Percentiles rank a stretch among this genome's conserved stretches.
phyloP scores from a whole-genome alignment of 2,797 vertebrate species.

The Poliocrania exsul region DNA sequence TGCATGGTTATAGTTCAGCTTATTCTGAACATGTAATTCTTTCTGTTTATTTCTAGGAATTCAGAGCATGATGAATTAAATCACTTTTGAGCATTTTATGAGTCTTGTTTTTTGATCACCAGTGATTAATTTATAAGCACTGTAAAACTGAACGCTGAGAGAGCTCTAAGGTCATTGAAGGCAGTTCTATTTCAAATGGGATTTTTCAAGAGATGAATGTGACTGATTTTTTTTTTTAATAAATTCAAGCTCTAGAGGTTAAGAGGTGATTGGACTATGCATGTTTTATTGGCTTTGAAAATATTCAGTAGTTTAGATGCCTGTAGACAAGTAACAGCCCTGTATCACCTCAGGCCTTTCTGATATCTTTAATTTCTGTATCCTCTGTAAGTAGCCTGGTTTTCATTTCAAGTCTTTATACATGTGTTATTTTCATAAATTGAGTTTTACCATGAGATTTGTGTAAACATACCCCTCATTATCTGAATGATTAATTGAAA shows the following conservation, averaged over 20 bases:
- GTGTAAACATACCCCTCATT: not conserved
- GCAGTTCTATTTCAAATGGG: not conserved
- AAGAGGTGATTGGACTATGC: accelerated
- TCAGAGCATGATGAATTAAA: not conserved
- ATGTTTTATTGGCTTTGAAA: not conserved
- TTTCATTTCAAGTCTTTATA: not conserved
- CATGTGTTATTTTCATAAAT: not conserved
- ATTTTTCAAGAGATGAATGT: not conserved
- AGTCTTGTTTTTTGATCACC: not conserved
- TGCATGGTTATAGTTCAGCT: not conserved
- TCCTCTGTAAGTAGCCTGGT: not conserved
- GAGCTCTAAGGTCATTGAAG: not conserved
- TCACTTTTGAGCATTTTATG: not conserved
- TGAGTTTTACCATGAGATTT: not conserved
- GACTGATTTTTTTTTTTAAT: not conserved
- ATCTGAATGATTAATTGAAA: not conserved
- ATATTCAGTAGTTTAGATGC: not conserved
- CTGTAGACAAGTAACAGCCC: not conserved
- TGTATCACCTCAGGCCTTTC: not conserved
- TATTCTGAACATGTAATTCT: not conserved
- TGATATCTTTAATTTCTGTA: not conserved
- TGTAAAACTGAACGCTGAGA: not conserved
- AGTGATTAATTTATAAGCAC: not conserved
- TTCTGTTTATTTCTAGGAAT: not conserved
- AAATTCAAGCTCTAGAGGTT: not conserved